A percentile compares a stretch with the other conserved stretches of the same genome.
Evolutionary conservation across 2,113 vertebrate genomes (phyloP).

Genomic region (Alectura lathami): DNA sequence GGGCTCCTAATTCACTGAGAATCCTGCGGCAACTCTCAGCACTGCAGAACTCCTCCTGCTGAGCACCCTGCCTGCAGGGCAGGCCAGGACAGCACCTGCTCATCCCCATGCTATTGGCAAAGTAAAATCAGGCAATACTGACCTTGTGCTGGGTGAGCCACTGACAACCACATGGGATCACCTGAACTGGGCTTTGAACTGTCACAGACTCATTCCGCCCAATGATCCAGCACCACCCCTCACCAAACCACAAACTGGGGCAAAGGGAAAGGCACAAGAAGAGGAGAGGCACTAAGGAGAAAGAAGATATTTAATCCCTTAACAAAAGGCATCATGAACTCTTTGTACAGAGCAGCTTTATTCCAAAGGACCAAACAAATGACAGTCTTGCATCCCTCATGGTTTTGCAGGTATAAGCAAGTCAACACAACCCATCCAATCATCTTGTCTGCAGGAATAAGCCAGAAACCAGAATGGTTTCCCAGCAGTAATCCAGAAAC

Average conservation of each 20-base stretch:
- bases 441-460: neutral
- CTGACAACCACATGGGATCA: neutral
- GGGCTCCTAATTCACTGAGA: neutral
- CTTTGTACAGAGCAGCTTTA: neutral
- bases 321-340: neutral
- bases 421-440: neutral
- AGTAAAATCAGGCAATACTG: neutral
- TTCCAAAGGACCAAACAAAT: neutral
- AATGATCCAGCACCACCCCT: neutral
- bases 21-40: neutral
- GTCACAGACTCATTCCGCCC: neutral
- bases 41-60: no score
- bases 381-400: neutral
- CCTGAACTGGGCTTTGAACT: neutral
- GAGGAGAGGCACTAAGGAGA: neutral
- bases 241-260: neutral
- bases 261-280: neutral
- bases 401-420: neutral
- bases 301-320: neutral
- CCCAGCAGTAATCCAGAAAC: neutral
- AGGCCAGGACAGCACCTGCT: neutral
- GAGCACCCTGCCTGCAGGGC: neutral
- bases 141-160: neutral
- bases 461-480: neutral
- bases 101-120: neutral